Evolutionary conservation across 2,113 vertebrate genomes (phyloP).

Genomic region (Notothenia rossii): DNA sequence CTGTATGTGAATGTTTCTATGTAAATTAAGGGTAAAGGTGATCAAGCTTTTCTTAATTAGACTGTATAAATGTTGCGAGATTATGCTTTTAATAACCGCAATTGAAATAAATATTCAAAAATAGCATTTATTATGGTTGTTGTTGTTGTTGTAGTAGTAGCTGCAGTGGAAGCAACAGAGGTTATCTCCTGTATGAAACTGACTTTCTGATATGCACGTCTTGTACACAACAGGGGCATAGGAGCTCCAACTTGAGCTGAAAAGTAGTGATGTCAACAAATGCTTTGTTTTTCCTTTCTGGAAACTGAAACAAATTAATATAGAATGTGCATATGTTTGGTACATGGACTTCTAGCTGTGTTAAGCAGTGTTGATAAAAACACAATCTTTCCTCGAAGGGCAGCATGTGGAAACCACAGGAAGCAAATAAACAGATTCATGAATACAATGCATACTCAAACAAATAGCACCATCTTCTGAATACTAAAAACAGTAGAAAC

Average conservation of each 20-base stretch:
- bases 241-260: slow-evolving; percentile 10
- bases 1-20: not conserved
- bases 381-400: slow-evolving; percentile 71
- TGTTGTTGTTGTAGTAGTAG: not conserved
- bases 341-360: slow-evolving; percentile 55
- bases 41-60: slow-evolving; percentile 29
- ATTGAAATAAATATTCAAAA: slow-evolving; percentile 27
- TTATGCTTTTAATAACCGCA: not conserved
- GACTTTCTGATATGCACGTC: slow-evolving; percentile 14
- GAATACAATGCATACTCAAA: slow-evolving; percentile 82
- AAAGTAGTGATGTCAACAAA: slow-evolving; percentile 38
- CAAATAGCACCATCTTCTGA: slow-evolving; percentile 84
- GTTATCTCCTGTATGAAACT: slow-evolving; percentile 24
- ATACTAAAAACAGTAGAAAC: slow-evolving; percentile 77
- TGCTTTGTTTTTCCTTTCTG: slow-evolving; percentile 5
- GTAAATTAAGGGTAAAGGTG: slow-evolving; percentile 38
- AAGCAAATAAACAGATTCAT: slow-evolving; percentile 79
- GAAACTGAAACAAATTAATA: slow-evolving; percentile 57
- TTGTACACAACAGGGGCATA: slow-evolving; percentile 21
- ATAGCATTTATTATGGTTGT: slow-evolving; percentile 3
- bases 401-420: slow-evolving; percentile 72
- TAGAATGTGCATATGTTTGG: slow-evolving; percentile 67
- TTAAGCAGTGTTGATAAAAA: slow-evolving; percentile 71
- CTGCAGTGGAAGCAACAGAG: not conserved
- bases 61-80: not conserved